Base-by-base conservation (phyloP, 2,113 vertebrate genomes). In the Macrotus californicus region DNA sequence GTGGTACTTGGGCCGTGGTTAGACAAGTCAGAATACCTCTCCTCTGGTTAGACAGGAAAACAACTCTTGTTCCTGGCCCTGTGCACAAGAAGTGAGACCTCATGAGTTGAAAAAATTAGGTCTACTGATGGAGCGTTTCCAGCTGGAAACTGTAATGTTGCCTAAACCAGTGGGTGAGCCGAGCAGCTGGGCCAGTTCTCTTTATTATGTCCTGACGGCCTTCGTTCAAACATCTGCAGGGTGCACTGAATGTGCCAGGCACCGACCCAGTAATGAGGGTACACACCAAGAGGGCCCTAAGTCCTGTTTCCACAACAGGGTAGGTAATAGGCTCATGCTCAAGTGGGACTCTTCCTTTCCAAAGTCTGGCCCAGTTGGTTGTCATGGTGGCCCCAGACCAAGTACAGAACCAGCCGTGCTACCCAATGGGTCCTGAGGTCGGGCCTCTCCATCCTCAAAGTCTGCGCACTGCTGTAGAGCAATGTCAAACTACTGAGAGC, bases 21-120 rank as follows among this genome's bases (percentile, higher is more conserved):
- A 72, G 52, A 86, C 22, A 39, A 70, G n/a, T 50, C 48, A 56
- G 26, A 84, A 94, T 85, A 34, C 87, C 83, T 82, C 54, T 87
- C 88, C 75, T 70, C 31, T 70, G 46, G 70, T 76, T 89, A 79
- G 86, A 75, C 21, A 54, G 56, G n/a, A 69, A 96, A 96, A 66
- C 46, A 79, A n/a, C 22, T 70, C 41, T 66, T 46, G 54, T 75
- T 70, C n/a, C 36, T 26, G 52, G 6, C 21, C 61, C 18, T 70
- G 0, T 43, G 34, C 77, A 9, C 18, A 61, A 67, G 89, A 70
- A 91, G 59, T 36, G 59, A 91, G 81, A 46, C 21, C 31, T 64
- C 72, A 31, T 29, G 56, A 36, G 64, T 2, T 84, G 75, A 73
- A 59, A 73, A 67, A 93, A 43, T 50, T 31, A 61, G 88, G 83